A percentile compares a stretch with the other conserved stretches of the same genome.
phyloP scores from a whole-genome alignment of 2,113 vertebrate genomes.

The Heterotis niloticus region DNA sequence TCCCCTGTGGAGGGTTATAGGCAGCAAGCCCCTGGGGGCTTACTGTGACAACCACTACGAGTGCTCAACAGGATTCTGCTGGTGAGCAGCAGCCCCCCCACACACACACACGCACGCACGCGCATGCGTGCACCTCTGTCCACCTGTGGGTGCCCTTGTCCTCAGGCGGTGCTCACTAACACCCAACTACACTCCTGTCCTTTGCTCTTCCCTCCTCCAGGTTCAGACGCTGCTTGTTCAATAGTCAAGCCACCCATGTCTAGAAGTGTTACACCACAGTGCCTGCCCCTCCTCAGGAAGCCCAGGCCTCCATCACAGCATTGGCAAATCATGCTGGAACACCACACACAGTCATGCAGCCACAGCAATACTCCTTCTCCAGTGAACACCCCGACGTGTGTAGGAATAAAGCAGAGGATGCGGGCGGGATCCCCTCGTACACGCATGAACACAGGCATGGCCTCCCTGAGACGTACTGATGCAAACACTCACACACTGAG shows the following conservation, averaged over 20 bases:
- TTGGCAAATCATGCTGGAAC: neutral
- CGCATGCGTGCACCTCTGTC: too few species aligned
- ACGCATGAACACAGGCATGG: neutral
- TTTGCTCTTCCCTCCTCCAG: constrained; percentile 24
- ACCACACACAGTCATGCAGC: neutral
- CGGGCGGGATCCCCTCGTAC: neutral
- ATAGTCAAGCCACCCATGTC: constrained; percentile 38
- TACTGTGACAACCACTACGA: constrained; percentile 68
- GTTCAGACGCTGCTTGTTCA: constrained; percentile 44
- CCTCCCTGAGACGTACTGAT: too few species aligned
- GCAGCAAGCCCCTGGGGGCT: constrained; percentile 64
- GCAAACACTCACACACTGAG: neutral
- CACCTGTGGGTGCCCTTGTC: neutral
- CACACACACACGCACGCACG: too few species aligned
- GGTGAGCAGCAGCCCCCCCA: constrained; percentile 41
- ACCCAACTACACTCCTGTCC: neutral
- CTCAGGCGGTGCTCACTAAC: neutral
- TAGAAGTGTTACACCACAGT: constrained; percentile 25
- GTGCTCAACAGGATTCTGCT: constrained; percentile 67
- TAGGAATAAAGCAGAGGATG: neutral
- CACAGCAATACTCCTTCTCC: neutral
- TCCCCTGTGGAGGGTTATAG: constrained; percentile 69
- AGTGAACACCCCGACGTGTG: neutral
- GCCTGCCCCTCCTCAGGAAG: neutral
- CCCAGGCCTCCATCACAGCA: neutral